Percentiles rank a stretch among this genome's conserved stretches.
Evolutionary conservation across 64 coral and sea anemone genomes (phyloP).

Genomic region (Stichodactyla mertensii): DNA sequence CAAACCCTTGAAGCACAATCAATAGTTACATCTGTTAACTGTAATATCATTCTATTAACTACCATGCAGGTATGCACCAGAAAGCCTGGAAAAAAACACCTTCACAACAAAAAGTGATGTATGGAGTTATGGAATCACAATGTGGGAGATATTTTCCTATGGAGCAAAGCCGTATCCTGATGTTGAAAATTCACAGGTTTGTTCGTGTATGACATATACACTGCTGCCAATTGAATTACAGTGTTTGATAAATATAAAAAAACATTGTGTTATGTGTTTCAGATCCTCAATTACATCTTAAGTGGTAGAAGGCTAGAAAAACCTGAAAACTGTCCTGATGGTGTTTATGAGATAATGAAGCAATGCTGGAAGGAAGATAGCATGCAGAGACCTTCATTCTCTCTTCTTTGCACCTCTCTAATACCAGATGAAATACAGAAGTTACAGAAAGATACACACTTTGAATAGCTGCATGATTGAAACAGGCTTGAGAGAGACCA

Average conservation of each 20-base stretch:
- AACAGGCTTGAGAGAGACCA: too few relatives aligned
- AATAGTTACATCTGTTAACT: too few relatives aligned
- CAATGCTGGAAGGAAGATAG: constrained; percentile 45
- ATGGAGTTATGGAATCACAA: constrained; percentile 65
- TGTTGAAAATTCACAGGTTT: background rate
- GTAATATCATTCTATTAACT: too few relatives aligned
- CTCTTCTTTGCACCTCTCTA: background rate
- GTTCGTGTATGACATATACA: background rate
- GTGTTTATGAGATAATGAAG: constrained; percentile 30
- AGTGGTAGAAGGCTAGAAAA: constrained; percentile 20
- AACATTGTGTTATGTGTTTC: background rate
- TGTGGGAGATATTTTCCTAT: constrained; percentile 75
- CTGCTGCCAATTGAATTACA: background rate
- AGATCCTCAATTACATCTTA: constrained; percentile 10
- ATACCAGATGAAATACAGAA: background rate
- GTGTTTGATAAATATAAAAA: background rate
- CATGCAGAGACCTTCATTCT: constrained; percentile 12
- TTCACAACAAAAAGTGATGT: constrained; percentile 78
- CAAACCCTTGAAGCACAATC: too few relatives aligned
- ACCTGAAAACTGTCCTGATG: constrained; percentile 31
- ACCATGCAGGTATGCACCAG: constrained; percentile 46
- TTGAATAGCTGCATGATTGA: too few relatives aligned
- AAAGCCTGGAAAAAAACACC: constrained; percentile 22
- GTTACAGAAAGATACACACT: background rate
- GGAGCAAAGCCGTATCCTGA: constrained; percentile 31